Base-by-base conservation (phyloP, 2,888 invertebrate genomes). In the Anarsia innoxiella region DNA sequence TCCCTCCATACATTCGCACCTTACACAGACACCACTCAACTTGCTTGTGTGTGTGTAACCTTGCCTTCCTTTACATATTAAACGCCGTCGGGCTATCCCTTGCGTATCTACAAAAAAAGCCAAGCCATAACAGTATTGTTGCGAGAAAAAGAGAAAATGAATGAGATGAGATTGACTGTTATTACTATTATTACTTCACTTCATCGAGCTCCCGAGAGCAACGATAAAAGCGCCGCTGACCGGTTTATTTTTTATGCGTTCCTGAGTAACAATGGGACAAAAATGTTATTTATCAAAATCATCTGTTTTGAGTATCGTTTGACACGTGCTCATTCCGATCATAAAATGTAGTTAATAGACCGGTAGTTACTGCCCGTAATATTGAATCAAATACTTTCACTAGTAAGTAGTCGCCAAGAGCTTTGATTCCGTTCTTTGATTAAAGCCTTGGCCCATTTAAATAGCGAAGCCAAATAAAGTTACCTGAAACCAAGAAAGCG, bases 11-110 rank as follows among this genome's bases (percentile, higher is more conserved):
- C 84, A 61, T 76, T 67, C 77, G 76, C 67, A 76, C 67, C 71
- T 74, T 68, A 73, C 70, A 73, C 71, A 58, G 66, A 74, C 67
- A 67, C 64, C 55, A 45, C 48, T 32, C 45, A 44, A 38, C 45
- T 55, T 59, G 53, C 53, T 59, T 63, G 80, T 83, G 83, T 80
- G 82, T 52, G 80, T 75, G 73, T 77, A 80, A 80, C 83, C 83
- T 84, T 77, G 80, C 75, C 83, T 80, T 83, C 79, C 75, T 83
- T 82, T 83, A 84, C 84, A 83, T 83, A 82, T 80, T 78, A 80
- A 84, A 80, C 71, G 78, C 77, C 77, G 78, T 57, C 77, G 77
- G 83, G 79, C 76, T 79, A 82, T 80, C 80, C 84, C 82, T 80
- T 70, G 71, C 80, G 79, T 74, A 79, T 74, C 75, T 74, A 74